Conservation (phyloP, 2,113 vertebrate genomes). For the Rhizomys pruinosus region DNA sequence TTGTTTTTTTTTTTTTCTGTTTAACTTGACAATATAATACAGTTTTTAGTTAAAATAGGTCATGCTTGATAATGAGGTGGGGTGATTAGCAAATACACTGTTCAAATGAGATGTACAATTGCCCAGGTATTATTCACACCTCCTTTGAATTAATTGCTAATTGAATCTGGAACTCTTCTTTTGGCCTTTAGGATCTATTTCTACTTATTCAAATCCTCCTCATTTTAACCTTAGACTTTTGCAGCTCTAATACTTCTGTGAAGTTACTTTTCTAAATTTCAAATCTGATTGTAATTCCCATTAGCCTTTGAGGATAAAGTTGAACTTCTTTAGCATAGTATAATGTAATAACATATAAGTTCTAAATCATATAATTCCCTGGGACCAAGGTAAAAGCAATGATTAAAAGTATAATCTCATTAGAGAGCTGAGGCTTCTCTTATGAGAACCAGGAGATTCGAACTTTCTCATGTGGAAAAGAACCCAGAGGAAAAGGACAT, state of each 20-base stretch:
- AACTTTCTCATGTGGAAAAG: neutral
- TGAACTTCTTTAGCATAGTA: neutral
- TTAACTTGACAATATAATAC: neutral
- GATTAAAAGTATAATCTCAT: neutral
- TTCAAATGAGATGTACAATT: neutral
- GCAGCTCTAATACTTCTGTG: neutral
- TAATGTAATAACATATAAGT: neutral
- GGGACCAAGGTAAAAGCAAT: neutral
- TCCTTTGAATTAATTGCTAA: neutral
- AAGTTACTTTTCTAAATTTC: slow-evolving; percentile 1
- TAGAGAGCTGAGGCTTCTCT: neutral
- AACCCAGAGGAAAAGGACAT: neutral
- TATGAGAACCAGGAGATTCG: neutral
- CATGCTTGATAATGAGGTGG: neutral
- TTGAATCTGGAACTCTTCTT: neutral
- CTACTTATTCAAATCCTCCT: neutral
- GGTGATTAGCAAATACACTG: neutral
- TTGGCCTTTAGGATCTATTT: neutral
- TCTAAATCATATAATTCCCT: neutral
- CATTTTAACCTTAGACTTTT: neutral
- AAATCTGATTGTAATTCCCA: neutral
- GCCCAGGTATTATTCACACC: neutral
- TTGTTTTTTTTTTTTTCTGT: no score
- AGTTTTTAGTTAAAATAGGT: neutral
- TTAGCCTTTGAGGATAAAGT: neutral